phyloP scores from a whole-genome alignment of 2,888 invertebrate genomes.

The Ormyrus labotus region DNA sequence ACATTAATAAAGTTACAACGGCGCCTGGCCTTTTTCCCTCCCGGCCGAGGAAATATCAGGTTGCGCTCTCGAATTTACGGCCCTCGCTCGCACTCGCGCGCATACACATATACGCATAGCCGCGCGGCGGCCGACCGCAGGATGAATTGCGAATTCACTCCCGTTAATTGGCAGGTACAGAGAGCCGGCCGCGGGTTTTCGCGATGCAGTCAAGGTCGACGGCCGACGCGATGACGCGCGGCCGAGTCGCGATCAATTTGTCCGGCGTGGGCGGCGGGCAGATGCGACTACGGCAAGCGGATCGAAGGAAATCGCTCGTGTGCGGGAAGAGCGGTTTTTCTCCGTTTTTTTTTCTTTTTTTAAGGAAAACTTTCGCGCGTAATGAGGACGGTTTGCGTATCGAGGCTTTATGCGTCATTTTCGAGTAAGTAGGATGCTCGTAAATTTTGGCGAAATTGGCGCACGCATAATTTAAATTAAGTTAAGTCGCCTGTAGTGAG shows the following conservation, averaged over 20 bases:
- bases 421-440: not conserved
- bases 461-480: not conserved
- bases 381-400: too few species aligned
- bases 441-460: conserved; percentile 4
- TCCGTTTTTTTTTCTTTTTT: too few species aligned
- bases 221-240: not conserved
- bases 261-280: too few species aligned
- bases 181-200: not conserved
- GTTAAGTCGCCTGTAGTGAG: not conserved
- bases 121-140: not conserved
- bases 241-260: too few species aligned
- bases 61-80: conserved; percentile 20
- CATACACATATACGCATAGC: too few species aligned
- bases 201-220: conserved; percentile 29
- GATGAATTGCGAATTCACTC: conserved; percentile 40
- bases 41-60: conserved; percentile 28
- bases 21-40: not conserved
- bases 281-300: too few species aligned
- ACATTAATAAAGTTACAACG: conserved; percentile 33
- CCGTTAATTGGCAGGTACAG: conserved; percentile 44
- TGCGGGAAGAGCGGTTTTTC: too few species aligned
- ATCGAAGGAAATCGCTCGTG: too few species aligned
- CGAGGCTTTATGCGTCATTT: not conserved
- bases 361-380: too few species aligned
- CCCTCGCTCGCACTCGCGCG: too few species aligned